Percentiles rank a stretch among this genome's conserved stretches.
phyloP scores from a whole-genome alignment of 2,888 invertebrate species.

The Cataglyphis albicans region DNA sequence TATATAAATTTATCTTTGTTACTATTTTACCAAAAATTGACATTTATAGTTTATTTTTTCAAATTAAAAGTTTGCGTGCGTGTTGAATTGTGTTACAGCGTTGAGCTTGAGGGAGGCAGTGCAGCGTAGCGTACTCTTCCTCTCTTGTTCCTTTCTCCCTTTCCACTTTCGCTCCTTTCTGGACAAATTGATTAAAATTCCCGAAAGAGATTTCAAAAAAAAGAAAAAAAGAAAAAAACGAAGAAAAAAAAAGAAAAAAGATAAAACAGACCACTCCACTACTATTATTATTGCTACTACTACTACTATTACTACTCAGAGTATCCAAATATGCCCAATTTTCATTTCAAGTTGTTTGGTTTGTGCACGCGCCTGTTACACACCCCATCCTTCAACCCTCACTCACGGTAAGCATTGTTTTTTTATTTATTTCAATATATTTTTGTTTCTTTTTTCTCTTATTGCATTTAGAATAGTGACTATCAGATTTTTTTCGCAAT shows the following conservation, averaged over 20 bases:
- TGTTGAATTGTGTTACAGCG: slow-evolving; percentile 86
- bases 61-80: slow-evolving; percentile 85
- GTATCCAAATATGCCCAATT: slow-evolving; percentile 84
- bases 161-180: slow-evolving; percentile 65
- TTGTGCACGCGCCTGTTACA: slow-evolving; percentile 86
- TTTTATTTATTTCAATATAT: slow-evolving; percentile 83
- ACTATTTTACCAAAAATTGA: slow-evolving; percentile 60
- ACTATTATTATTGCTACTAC: slow-evolving; percentile 43
- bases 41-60: slow-evolving; percentile 70
- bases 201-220: slow-evolving; percentile 69
- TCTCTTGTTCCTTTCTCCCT: slow-evolving; percentile 76
- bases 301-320: slow-evolving; percentile 68
- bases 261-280: slow-evolving; percentile 67
- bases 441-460: slow-evolving; percentile 66
- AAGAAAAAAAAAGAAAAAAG: slow-evolving; percentile 35
- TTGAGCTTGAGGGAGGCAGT: slow-evolving; percentile 86
- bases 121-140: slow-evolving; percentile 84
- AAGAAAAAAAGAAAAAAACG: slow-evolving; percentile 46
- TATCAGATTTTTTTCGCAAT: slow-evolving; percentile 53
- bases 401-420: slow-evolving; percentile 86
- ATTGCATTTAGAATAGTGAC: slow-evolving; percentile 61
- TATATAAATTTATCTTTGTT: slow-evolving; percentile 47
- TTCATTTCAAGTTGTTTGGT: slow-evolving; percentile 86
- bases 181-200: slow-evolving; percentile 68
- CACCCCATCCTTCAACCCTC: slow-evolving; percentile 86